Evolutionary conservation across 2,888 invertebrate genomes (phyloP), one percentile per base, ranked within the genome.

Genomic region (Argyra leucocephala): DNA sequence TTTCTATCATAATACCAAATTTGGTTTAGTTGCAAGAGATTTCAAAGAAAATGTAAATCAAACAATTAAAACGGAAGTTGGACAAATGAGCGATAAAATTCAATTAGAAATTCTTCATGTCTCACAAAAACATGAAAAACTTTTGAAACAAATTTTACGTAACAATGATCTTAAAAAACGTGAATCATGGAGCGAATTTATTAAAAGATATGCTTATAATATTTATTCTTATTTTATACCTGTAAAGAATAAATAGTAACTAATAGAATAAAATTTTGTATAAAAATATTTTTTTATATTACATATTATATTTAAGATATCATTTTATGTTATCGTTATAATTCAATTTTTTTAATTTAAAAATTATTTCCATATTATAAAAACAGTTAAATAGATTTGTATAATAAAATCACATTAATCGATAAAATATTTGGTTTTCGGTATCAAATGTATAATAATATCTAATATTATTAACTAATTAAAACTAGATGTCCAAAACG

Each of bases 1-100:
- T 57, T 65, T 61, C 31, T 64, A 68, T 59, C 66, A 68, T 36
- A 65, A 66, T 57, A 57, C 21, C 12, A 66, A 66, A 64, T 66
- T 63, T 57, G 61, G 61, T 64, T 57, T 61, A 26, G 57, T 66
- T 9, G 58, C 62, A 24, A 31, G 21, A 22, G 62, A 57, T 36
- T 66, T 66, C 57, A 31, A 64, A 58, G 64, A 61, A 31, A 66
- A 58, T 48, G 26, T 63, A 15, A 63, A 24, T 22, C 1, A 57
- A 21, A 58, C 63, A 21, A 31, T 63, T 1, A 36, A 64, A 36
- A n/a, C 18, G 9, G 62, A 66, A 62, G 37, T 64, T 22, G 22
- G n/a, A 21, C 4, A n/a, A 58, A 21, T 63, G 10, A 63, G 24
- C 57, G 24, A 23, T 21, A 24, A 10, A 21, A n/a, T 61, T 22